Base-by-base conservation (phyloP, 2,888 invertebrate genomes). In the Tipula vernalis region DNA sequence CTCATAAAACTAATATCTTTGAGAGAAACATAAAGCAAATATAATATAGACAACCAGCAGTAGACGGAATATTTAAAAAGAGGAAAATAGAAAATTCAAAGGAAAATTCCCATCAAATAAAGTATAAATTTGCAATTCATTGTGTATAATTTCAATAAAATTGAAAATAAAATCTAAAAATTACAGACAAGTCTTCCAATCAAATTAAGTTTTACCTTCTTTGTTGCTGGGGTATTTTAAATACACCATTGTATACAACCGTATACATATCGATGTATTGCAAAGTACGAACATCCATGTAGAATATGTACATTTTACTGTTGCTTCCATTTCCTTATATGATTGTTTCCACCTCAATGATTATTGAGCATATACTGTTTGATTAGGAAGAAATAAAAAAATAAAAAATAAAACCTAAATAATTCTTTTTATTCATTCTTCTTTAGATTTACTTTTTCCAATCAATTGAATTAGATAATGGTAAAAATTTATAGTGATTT, bases 121-220 rank as follows among this genome's bases (percentile, higher is more conserved):
- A 51, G 51, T 51, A 51, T 51, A 51, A 71, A 71, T 71, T 71
- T 71, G 71, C 71, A 71, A 71, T 28, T 71, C 71, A 71, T 71
- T 71, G 71, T 71, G 28, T 71, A 71, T 71, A 71, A 71, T 71
- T 71, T 28, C 71, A 71, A 71, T 71, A 71, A 71, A 71, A 71
- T 71, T 18, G 71, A 42, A 42, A 42, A 42, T 42, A 6, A 42
- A 47, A 10, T 28, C 18, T 28, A 51, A 51, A 51, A 71, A 71
- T 71, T 71, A 71, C 71, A 71, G 71, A 71, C 71, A 71, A 71
- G 71, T 71, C 71, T 71, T 71, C 71, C 71, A 71, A 71, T 71
- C 71, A 18, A 71, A 71, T 71, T 71, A 71, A 71, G 28, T 18
- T 71, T 71, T 71, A 71, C 28, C 71, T 71, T 71, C 71, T 71